Evolutionary conservation across 2,797 vertebrate genomes (phyloP), one percentile per base, ranked within the genome.

Genomic region (Anguilla megastoma): DNA sequence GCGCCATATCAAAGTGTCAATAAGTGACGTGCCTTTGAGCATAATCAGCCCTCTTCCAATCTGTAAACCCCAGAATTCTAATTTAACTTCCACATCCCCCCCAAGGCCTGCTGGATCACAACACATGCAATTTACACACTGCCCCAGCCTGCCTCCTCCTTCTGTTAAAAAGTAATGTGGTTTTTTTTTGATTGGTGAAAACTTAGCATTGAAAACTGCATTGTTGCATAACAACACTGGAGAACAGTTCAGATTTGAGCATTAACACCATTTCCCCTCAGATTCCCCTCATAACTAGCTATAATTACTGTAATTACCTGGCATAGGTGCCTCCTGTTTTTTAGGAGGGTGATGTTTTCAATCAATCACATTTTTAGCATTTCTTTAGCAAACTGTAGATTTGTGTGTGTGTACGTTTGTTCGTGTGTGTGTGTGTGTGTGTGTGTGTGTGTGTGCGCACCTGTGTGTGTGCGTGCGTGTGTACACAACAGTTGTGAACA

Each of bases 1-100:
- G 90, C 89, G 89, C 89, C 92, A 88, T 92, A 93, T 93, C 92
- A 92, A 93, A 92, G 91, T 93, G 92, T 92, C 90, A 93, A 92
- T 90, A 94, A 92, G 87, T 90, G 90, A 87, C 89, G 89, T 89
- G 91, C 86, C 87, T 83, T 74, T 91, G 89, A 91, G 89, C 91
- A 91, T 88, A 69, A 89, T 91, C 89, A 87, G 85, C 87, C 92
- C 89, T 86, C 63, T 89, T 92, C 89, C 92, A 92, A 91, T 89
- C 89, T 88, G 85, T 89, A 86, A 92, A 91, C 89, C 91, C 90
- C 71, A 27, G 89, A 92, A 90, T 91, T 94, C 90, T 90, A 87
- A 92, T 94, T 93, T 91, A 89, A 90, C 86, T 12, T 16, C 27
- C 87, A 88, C 85, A 88, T 89, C 83, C 86, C 79, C 45, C 60